Evolutionary conservation across 2,797 vertebrate species (phyloP).

Genomic region (Clarias laeviceps): DNA sequence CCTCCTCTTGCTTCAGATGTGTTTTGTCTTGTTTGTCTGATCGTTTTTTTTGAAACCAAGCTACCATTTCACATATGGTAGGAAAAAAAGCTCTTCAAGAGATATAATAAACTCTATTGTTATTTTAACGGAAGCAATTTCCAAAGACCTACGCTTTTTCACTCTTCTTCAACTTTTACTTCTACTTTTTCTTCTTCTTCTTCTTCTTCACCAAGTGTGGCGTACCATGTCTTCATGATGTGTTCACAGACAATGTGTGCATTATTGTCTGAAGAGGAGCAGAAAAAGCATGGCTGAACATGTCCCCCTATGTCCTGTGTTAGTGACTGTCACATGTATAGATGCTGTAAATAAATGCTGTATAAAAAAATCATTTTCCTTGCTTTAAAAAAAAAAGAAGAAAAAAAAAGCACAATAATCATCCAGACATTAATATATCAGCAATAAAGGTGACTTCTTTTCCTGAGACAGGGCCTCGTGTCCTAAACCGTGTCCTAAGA

Average conservation of each 20-base stretch:
- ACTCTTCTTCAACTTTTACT: slow-evolving; percentile 53
- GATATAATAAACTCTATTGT: slow-evolving; percentile 76
- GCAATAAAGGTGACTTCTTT: slow-evolving; percentile 72
- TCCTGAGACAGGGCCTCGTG: slow-evolving; percentile 22
- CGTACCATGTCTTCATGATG: slow-evolving; percentile 48
- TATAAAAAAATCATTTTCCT: slow-evolving; percentile 75
- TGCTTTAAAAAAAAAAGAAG: slow-evolving; percentile 72
- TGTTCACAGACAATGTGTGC: too few relatives aligned
- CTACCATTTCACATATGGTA: slow-evolving; percentile 58
- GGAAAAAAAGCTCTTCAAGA: slow-evolving; percentile 66
- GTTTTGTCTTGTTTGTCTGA: slow-evolving; percentile 45
- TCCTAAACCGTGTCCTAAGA: slow-evolving; percentile 38
- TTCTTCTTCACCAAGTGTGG: slow-evolving; percentile 36
- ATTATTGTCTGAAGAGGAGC: slow-evolving; percentile 46
- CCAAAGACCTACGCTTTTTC: slow-evolving; percentile 76
- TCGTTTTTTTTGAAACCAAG: slow-evolving; percentile 50
- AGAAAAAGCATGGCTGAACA: slow-evolving; percentile 55
- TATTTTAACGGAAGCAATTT: slow-evolving; percentile 70
- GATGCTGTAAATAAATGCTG: slow-evolving; percentile 86
- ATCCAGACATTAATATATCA: slow-evolving; percentile 78
- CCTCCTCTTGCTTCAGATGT: slow-evolving; percentile 53
- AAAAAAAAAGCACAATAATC: slow-evolving; percentile 77
- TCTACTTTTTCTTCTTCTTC: slow-evolving; percentile 33
- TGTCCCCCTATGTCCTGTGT: slow-evolving; percentile 63
- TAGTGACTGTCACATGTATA: slow-evolving; percentile 82